phyloP scores from a whole-genome alignment of 2,797 vertebrate genomes.

The Hirundo rustica region DNA sequence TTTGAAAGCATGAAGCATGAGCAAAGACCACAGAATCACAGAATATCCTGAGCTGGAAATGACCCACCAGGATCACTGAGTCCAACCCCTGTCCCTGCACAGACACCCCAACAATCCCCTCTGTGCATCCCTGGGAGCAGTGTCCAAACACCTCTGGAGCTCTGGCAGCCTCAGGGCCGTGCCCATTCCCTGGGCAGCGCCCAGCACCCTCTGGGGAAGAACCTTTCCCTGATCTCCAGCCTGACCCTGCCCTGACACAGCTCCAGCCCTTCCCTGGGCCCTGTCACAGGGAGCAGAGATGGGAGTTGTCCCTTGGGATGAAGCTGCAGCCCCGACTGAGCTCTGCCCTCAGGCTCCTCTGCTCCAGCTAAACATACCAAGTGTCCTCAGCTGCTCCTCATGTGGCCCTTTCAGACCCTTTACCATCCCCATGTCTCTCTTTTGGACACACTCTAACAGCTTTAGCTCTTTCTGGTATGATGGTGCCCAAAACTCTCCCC shows the following conservation, averaged over 20 bases:
- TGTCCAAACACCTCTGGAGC: neutral
- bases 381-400: rapidly evolving
- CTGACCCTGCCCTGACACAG: rapidly evolving
- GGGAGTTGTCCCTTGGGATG: neutral
- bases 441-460: too few relatives aligned
- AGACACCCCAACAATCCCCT: neutral
- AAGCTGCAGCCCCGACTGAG: neutral
- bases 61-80: neutral
- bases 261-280: rapidly evolving
- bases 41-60: rapidly evolving
- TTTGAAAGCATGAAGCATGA: neutral
- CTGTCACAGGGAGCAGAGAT: neutral
- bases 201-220: neutral
- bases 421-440: neutral
- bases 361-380: neutral
- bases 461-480: neutral
- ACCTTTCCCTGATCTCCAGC: rapidly evolving
- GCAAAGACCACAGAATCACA: neutral
- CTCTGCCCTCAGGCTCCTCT: neutral
- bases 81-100: rapidly evolving
- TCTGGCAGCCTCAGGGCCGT: neutral
- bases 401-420: too few relatives aligned
- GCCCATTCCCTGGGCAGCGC: neutral
- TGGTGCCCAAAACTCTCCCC: neutral
- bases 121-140: neutral